Evolutionary conservation across 2,797 vertebrate genomes (phyloP).

Genomic region (Hafferia zeledoni): DNA sequence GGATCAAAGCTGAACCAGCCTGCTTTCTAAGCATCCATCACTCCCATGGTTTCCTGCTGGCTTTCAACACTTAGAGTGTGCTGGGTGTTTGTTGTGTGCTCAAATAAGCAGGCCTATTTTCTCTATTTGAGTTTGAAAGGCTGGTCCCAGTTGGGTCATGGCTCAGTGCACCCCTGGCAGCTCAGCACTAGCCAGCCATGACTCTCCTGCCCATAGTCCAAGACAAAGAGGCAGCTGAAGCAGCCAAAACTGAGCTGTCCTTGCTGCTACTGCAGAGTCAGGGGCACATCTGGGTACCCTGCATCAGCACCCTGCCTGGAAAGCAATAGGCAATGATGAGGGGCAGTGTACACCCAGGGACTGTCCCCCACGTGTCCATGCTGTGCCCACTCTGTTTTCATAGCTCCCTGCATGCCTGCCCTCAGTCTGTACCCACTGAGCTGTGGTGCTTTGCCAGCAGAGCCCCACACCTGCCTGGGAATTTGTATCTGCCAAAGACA

Average conservation of each 20-base stretch:
- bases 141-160: fast-evolving
- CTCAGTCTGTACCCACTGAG: fast-evolving
- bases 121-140: not conserved
- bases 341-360: not conserved
- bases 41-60: not conserved
- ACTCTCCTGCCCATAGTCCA: not conserved
- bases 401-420: not conserved
- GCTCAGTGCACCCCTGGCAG: not conserved
- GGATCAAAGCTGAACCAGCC: not conserved
- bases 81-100: not conserved
- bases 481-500: not conserved
- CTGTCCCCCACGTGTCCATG: fast-evolving
- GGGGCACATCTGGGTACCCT: not conserved
- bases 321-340: not conserved
- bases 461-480: not conserved
- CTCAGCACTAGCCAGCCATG: fast-evolving
- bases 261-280: fast-evolving
- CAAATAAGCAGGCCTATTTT: not conserved
- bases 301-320: not conserved
- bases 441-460: fast-evolving
- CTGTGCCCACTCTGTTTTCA: fast-evolving
- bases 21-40: not conserved
- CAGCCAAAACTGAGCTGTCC: not conserved
- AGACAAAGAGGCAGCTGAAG: not conserved
- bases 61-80: fast-evolving